A percentile compares a stretch with the other conserved stretches of the same genome.
Evolutionary conservation across 2,113 vertebrate genomes (phyloP).

Genomic region (Passerina amoena): DNA sequence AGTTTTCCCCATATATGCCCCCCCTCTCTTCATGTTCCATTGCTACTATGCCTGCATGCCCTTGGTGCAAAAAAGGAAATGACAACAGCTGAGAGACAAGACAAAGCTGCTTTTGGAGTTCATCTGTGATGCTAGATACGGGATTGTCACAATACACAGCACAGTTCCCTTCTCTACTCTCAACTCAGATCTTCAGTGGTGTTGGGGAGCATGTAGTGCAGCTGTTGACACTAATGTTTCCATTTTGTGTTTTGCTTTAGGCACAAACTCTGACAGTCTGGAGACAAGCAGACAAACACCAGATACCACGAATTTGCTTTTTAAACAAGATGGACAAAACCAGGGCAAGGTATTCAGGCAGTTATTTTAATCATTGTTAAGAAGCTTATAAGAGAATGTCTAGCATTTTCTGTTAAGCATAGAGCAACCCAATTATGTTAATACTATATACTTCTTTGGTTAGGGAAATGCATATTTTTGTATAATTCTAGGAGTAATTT

Average conservation of each 20-base stretch:
- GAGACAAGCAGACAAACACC: slow-evolving; percentile 93
- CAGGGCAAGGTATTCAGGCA: slow-evolving; percentile 82
- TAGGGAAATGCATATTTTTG: neutral
- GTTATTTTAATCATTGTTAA: neutral
- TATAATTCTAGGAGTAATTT: neutral
- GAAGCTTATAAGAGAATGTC: neutral
- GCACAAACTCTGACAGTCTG: slow-evolving; percentile 96
- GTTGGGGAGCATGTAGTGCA: neutral
- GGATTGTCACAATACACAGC: too few relatives aligned
- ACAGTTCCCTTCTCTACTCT: neutral
- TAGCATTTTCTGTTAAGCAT: neutral
- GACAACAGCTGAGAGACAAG: neutral
- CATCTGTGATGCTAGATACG: neutral
- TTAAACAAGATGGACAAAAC: slow-evolving; percentile 98
- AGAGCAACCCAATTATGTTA: neutral
- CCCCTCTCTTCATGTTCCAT: neutral
- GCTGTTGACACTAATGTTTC: neutral
- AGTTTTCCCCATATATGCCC: neutral
- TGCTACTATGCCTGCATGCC: neutral
- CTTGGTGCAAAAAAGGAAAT: neutral
- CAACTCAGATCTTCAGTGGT: accelerated
- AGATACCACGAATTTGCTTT: slow-evolving; percentile 92
- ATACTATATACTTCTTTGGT: neutral
- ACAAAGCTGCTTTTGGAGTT: neutral
- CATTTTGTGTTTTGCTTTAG: slow-evolving; percentile 68